Evolutionary conservation across 2,113 vertebrate genomes (phyloP).

Genomic region (Clarias macrocephalus): DNA sequence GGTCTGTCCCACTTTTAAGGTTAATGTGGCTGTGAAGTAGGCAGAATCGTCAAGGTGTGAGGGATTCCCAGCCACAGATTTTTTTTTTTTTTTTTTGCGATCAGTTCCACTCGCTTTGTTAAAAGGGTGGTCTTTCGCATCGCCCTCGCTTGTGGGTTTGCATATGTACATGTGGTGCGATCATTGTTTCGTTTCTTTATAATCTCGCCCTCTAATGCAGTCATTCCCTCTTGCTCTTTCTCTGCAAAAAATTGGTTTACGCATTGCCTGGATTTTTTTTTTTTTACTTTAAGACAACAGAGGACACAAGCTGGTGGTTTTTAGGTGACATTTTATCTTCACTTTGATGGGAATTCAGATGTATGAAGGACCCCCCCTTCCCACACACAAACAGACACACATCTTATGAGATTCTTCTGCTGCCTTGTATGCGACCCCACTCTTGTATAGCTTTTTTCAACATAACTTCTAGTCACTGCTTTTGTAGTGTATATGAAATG

Average conservation of each 20-base stretch:
- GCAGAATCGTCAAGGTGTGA: constrained; percentile 28
- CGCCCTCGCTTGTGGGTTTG: constrained; percentile 34
- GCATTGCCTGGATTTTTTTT: neutral
- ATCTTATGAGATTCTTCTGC: neutral
- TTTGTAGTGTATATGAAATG: neutral
- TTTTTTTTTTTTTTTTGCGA: neutral
- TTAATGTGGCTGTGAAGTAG: constrained; percentile 19
- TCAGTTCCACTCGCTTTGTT: neutral
- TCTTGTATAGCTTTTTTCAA: neutral
- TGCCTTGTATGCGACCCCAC: neutral
- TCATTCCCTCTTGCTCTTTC: constrained; percentile 4
- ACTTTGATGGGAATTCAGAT: constrained; percentile 38
- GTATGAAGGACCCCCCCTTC: neutral
- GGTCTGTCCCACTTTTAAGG: constrained; percentile 14
- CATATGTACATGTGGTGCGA: neutral
- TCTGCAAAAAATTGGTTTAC: constrained; percentile 18
- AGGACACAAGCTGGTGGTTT: constrained; percentile 18
- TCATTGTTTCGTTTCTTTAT: constrained; percentile 30
- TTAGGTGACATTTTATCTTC: constrained; percentile 47
- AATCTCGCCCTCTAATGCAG: neutral
- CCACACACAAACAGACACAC: too few species aligned
- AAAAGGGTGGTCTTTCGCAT: constrained; percentile 31
- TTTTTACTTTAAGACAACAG: constrained; percentile 6
- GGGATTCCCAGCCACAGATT: constrained; percentile 46
- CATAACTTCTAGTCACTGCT: neutral